Evolutionary conservation across 2,797 vertebrate species (phyloP).

Genomic region (Sphenopsis melanotis): DNA sequence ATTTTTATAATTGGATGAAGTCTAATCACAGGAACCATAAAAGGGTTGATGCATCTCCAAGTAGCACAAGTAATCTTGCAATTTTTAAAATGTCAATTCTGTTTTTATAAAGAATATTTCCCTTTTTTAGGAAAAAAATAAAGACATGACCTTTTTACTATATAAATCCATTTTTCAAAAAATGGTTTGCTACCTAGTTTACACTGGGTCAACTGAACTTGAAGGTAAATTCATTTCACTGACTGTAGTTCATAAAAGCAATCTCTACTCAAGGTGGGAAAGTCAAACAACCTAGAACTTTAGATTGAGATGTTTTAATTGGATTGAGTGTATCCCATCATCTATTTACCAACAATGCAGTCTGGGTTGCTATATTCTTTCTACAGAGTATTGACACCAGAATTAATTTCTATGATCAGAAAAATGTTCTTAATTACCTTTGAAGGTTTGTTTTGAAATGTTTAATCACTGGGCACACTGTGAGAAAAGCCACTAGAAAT

Average conservation of each 20-base stretch:
- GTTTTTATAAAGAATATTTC: slow-evolving; percentile 47
- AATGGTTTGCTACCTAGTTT: not conserved
- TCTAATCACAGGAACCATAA: not conserved
- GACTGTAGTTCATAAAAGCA: not conserved
- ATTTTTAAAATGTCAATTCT: not conserved
- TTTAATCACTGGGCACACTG: not conserved
- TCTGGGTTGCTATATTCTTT: not conserved
- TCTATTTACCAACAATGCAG: not conserved
- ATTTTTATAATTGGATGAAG: not conserved
- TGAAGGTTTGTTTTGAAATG: not conserved
- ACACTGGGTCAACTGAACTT: not conserved
- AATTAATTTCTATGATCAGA: not conserved
- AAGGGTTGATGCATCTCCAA: not conserved
- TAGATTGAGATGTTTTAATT: not conserved
- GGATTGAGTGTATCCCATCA: not conserved
- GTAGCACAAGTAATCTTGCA: slow-evolving; percentile 13
- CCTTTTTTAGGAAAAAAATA: not conserved
- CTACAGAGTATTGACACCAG: not conserved
- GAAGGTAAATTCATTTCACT: not conserved
- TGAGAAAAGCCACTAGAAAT: not conserved
- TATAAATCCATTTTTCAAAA: not conserved
- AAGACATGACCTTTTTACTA: not conserved
- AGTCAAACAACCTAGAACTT: not conserved
- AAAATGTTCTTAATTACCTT: not conserved
- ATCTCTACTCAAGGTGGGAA: not conserved